A percentile compares a stretch with the other conserved stretches of the same genome.
Evolutionary conservation across 2,113 vertebrate genomes (phyloP).

Genomic region (Nanorana parkeri): DNA sequence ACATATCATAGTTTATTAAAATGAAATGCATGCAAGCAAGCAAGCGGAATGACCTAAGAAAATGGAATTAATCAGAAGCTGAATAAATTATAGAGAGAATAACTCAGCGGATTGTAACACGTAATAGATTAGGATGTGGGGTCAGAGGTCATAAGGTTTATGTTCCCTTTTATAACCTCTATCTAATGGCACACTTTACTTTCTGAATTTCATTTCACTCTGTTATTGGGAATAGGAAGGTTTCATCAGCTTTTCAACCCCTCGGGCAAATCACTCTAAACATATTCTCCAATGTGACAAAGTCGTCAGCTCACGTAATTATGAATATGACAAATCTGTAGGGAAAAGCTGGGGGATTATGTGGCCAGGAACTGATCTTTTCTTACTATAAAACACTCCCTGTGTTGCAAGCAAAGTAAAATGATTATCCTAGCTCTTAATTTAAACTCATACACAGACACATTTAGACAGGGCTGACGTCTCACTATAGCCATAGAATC

Average conservation of each 20-base stretch:
- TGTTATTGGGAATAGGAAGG: conserved; percentile 24
- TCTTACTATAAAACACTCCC: too few species aligned
- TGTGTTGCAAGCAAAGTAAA: too few species aligned
- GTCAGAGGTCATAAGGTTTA: conserved; percentile 38
- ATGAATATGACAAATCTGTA: conserved; percentile 53
- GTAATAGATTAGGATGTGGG: conserved; percentile 6
- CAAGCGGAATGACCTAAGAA: neutral
- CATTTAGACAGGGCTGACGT: too few species aligned
- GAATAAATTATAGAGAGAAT: conserved; percentile 30
- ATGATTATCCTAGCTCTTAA: too few species aligned
- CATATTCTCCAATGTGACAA: conserved; percentile 11
- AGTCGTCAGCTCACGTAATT: conserved; percentile 48
- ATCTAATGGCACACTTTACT: conserved; percentile 44
- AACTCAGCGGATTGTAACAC: conserved; percentile 10
- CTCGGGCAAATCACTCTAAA: conserved; percentile 35
- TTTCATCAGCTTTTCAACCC: conserved; percentile 52
- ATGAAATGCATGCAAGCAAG: neutral
- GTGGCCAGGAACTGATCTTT: neutral
- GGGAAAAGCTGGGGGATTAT: neutral
- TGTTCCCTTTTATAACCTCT: conserved; percentile 24
- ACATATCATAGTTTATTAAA: conserved; percentile 35
- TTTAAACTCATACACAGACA: too few species aligned
- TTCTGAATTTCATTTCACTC: conserved; percentile 48
- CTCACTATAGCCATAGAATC: too few species aligned
- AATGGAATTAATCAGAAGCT: conserved; percentile 36